Percentiles rank a stretch among this genome's conserved stretches.
phyloP scores from a whole-genome alignment of 92 coral and sea anemone genomes.

The Porites rus region DNA sequence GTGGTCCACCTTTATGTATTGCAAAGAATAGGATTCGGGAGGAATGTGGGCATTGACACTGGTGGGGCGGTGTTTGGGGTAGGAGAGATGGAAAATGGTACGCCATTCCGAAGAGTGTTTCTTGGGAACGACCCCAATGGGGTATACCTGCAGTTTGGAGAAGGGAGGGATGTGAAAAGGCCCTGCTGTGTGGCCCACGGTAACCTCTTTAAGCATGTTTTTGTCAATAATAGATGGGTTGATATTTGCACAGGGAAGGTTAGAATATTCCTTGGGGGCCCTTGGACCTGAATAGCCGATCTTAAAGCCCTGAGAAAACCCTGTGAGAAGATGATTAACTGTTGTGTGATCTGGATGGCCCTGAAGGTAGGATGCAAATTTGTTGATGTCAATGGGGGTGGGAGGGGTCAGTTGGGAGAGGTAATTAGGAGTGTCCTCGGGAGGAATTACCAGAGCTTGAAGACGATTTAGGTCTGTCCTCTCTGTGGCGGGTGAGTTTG shows the following conservation, averaged over 20 bases:
- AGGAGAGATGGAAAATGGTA: too few relatives aligned
- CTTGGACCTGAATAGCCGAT: neutral
- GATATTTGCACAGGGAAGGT: neutral
- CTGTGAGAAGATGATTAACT: too few relatives aligned
- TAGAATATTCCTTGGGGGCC: neutral
- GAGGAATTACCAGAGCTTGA: neutral
- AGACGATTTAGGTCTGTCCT: neutral
- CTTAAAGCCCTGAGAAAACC: too few relatives aligned
- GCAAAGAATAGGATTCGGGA: too few relatives aligned
- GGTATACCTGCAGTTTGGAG: neutral
- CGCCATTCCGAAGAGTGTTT: too few relatives aligned
- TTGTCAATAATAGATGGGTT: neutral
- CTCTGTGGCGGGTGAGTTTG: conserved; percentile 8
- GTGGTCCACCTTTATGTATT: too few relatives aligned
- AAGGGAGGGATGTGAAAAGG: neutral
- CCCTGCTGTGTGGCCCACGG: neutral
- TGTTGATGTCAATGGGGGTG: too few relatives aligned
- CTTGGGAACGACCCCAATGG: too few relatives aligned
- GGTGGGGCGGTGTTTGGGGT: too few relatives aligned
- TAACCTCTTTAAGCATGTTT: conserved; percentile 9
- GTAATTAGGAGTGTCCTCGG: neutral
- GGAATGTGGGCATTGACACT: too few relatives aligned
- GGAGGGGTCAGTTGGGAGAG: neutral
- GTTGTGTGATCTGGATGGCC: too few relatives aligned
- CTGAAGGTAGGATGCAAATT: too few relatives aligned